Evolutionary conservation across 2,888 invertebrate species (phyloP).

Genomic region (Tillus elongatus): DNA sequence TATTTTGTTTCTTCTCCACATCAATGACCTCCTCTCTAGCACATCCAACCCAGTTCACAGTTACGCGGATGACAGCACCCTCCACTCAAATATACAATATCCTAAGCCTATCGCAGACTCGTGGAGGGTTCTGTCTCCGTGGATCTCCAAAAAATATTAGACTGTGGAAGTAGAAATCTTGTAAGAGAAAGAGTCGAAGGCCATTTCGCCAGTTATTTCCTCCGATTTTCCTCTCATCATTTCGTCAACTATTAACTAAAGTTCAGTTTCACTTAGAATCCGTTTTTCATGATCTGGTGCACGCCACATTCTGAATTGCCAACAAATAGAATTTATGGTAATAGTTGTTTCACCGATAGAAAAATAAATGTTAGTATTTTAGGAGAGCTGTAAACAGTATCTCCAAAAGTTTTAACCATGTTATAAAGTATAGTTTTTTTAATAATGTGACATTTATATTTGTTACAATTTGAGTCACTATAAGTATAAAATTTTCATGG

Average conservation of each 20-base stretch:
- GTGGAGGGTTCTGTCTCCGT: too few relatives aligned
- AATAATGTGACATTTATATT: neutral
- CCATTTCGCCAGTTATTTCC: constrained; percentile 5
- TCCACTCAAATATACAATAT: too few relatives aligned
- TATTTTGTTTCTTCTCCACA: too few relatives aligned
- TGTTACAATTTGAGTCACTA: neutral
- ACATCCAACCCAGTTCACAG: too few relatives aligned
- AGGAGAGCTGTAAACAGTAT: neutral
- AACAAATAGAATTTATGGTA: neutral
- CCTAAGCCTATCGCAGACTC: too few relatives aligned
- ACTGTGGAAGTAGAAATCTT: too few relatives aligned
- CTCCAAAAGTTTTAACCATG: neutral
- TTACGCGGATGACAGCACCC: too few relatives aligned
- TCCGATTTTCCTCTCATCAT: neutral
- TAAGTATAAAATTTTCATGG: neutral
- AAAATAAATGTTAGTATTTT: neutral
- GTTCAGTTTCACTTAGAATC: neutral
- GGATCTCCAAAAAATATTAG: too few relatives aligned
- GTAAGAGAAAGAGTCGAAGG: constrained; percentile 6
- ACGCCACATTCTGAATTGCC: neutral
- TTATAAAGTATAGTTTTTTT: neutral
- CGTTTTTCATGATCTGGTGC: neutral
- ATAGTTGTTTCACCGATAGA: too few relatives aligned
- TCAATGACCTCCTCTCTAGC: too few relatives aligned
- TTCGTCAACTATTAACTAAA: neutral